Evolutionary conservation across 1,140 invertebrate species (phyloP).

Genomic region (Periplaneta americana): DNA sequence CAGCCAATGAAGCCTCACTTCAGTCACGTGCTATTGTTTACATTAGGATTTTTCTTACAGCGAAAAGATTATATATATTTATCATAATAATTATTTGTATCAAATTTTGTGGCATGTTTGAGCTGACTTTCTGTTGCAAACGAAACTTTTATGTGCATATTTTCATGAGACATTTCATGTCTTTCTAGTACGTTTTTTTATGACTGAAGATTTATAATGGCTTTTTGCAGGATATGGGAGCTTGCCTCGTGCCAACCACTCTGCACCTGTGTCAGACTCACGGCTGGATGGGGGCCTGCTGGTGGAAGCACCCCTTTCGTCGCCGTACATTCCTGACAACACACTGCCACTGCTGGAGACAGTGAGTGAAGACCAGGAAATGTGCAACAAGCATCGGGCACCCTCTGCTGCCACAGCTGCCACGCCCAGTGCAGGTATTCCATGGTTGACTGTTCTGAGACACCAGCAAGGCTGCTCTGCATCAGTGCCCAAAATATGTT

Average conservation of each 20-base stretch:
- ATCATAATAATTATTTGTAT: no score
- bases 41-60: no score
- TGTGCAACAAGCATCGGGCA: constrained; percentile 19
- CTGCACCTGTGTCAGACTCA: constrained; percentile 48
- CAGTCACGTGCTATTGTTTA: no score
- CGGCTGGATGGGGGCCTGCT: constrained; percentile 36
- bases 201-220: no score
- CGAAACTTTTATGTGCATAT: no score
- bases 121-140: no score
- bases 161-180: no score
- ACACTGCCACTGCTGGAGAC: constrained; percentile 50
- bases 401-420: not conserved
- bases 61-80: no score
- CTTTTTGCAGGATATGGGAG: constrained; percentile 70
- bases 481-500: not conserved
- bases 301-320: constrained; percentile 34
- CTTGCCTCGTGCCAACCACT: constrained; percentile 74
- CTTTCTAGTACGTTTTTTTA: no score
- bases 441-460: not conserved
- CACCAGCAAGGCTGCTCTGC: not conserved
- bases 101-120: no score
- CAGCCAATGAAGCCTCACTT: no score
- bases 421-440: no score
- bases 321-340: constrained; percentile 47
- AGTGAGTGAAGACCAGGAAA: constrained; percentile 54